Conservation (phyloP, 2,888 invertebrate species). For the Hipparchia semele region DNA sequence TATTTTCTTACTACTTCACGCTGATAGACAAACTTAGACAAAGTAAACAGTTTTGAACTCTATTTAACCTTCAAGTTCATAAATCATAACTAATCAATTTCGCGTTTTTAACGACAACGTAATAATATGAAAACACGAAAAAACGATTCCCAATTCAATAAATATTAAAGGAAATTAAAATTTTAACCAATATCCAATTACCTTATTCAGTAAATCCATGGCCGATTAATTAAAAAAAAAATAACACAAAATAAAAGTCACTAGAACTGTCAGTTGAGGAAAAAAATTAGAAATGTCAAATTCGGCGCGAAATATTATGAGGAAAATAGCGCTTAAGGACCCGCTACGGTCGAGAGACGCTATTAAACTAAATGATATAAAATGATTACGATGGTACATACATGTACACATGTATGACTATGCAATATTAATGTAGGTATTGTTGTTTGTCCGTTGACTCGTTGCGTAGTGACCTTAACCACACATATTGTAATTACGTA, state of each 20-base stretch:
- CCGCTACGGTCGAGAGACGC: constrained; percentile 26
- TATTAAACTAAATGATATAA: constrained; percentile 36
- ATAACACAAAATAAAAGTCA: constrained; percentile 22
- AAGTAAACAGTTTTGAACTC: constrained; percentile 15
- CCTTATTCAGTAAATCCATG: constrained; percentile 46
- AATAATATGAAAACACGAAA: not conserved
- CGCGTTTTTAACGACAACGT: not conserved
- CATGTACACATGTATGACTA: not conserved
- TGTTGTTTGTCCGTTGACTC: constrained; percentile 19
- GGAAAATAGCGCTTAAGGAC: constrained; percentile 22
- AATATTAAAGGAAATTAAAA: not conserved
- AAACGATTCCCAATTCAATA: not conserved
- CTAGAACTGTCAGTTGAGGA: constrained; percentile 10
- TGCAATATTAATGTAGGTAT: constrained; percentile 11
- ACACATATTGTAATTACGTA: constrained; percentile 11
- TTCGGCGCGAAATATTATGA: constrained; percentile 35
- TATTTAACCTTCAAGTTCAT: constrained; percentile 12
- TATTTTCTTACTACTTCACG: constrained; percentile 5
- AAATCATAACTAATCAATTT: not conserved
- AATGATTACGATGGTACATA: constrained; percentile 21
- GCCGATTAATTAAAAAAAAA: constrained; percentile 10
- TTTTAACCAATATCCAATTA: constrained; percentile 11
- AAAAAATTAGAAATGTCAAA: constrained; percentile 28
- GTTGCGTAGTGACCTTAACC: constrained; percentile 7
- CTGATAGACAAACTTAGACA: constrained; percentile 13